phyloP scores from a whole-genome alignment of 2,888 invertebrate genomes.

The Griposia aprilina region DNA sequence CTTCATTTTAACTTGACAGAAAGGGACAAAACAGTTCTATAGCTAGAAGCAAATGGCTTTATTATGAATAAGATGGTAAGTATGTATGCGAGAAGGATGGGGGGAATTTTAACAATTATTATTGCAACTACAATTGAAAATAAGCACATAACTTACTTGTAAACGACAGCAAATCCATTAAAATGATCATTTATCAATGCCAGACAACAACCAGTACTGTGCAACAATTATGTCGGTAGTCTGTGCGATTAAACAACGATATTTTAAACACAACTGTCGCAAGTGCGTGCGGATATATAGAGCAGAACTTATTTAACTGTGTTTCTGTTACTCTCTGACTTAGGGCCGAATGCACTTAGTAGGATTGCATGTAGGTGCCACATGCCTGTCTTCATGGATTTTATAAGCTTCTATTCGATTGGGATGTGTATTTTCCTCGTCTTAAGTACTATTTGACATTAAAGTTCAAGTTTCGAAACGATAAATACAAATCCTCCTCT shows the following conservation, averaged over 20 bases:
- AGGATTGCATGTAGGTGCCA: neutral
- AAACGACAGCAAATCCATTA: conserved; percentile 5
- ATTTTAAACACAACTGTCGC: conserved; percentile 37
- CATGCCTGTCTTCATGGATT: neutral
- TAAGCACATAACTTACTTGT: neutral
- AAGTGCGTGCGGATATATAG: conserved; percentile 38
- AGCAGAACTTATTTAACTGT: conserved; percentile 35
- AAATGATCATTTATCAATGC: conserved; percentile 2
- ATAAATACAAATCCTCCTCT: conserved; percentile 4
- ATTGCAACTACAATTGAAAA: neutral
- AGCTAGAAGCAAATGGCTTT: too few species aligned
- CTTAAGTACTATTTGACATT: neutral
- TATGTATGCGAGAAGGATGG: neutral
- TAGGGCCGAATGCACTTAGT: neutral
- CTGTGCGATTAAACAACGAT: conserved; percentile 31
- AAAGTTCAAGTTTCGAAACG: neutral
- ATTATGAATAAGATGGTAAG: too few species aligned
- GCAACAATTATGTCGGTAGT: conserved; percentile 19
- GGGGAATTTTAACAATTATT: neutral
- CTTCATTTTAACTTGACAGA: too few species aligned
- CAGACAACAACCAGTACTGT: conserved; percentile 8
- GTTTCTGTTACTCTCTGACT: neutral
- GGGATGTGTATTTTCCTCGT: neutral
- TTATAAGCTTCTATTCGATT: neutral
- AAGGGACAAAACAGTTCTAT: too few species aligned